Evolutionary conservation across 2,797 vertebrate species (phyloP).

Genomic region (Astyanax mexicanus): DNA sequence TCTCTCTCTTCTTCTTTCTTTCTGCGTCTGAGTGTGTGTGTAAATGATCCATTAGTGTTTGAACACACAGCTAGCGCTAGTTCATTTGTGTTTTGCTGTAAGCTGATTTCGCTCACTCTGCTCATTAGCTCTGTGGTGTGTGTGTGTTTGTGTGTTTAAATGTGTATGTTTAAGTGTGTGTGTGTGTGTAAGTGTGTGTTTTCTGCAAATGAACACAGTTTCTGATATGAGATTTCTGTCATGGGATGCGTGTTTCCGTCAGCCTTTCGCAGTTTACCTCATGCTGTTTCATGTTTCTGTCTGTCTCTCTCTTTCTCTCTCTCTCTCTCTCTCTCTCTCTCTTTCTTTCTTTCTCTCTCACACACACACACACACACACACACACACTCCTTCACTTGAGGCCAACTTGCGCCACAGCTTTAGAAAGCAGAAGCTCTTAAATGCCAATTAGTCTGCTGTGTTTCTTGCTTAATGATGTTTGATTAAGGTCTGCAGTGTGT

Average conservation of each 20-base stretch:
- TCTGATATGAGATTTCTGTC: background rate
- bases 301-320: too few relatives aligned
- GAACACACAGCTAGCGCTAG: constrained; percentile 9
- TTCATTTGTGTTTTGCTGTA: background rate
- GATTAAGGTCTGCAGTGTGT: too few relatives aligned
- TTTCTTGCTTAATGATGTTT: too few relatives aligned
- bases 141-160: background rate
- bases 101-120: background rate
- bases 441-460: too few relatives aligned
- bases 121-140: background rate
- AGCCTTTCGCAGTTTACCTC: background rate
- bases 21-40: background rate
- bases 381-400: too few relatives aligned
- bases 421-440: too few relatives aligned
- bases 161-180: too few relatives aligned
- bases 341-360: too few relatives aligned
- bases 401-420: too few relatives aligned
- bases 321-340: too few relatives aligned
- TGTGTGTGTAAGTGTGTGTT: constrained; percentile 5
- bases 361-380: too few relatives aligned
- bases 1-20: background rate
- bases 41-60: constrained; percentile 11
- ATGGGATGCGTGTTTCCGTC: background rate
- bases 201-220: background rate
- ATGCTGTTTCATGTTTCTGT: background rate